Percentiles rank a stretch among this genome's conserved stretches.
Conservation (phyloP, 2,888 invertebrate species). For the Gryllus longicercus region DNA sequence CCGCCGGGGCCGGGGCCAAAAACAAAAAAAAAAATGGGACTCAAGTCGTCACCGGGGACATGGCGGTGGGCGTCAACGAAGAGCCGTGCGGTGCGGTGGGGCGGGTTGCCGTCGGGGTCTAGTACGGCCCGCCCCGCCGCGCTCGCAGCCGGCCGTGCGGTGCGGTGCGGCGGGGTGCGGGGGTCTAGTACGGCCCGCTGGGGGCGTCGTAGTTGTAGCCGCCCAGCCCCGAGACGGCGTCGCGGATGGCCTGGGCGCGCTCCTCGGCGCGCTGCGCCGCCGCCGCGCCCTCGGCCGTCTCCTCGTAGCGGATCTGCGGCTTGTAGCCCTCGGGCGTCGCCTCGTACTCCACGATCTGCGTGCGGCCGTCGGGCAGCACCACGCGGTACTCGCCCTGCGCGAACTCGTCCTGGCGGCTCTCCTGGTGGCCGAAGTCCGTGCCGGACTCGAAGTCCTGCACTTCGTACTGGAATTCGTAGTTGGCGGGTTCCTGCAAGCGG, state of each 20-base stretch:
- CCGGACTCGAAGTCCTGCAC: constrained; percentile 58
- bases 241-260: not conserved
- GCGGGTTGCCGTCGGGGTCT: not conserved
- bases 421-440: constrained; percentile 62
- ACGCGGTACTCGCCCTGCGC: constrained; percentile 64
- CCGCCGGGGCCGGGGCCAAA: no score
- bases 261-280: not conserved
- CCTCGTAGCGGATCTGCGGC: constrained; percentile 56
- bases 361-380: constrained; percentile 60
- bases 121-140: not conserved
- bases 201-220: constrained; percentile 17
- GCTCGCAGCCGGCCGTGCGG: not conserved
- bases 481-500: constrained; percentile 54
- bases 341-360: constrained; percentile 62
- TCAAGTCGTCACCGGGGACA: not conserved
- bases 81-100: not conserved
- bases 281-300: constrained; percentile 20
- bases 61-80: not conserved
- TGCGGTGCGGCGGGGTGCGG: not conserved
- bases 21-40: no score
- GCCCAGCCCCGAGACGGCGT: not conserved
- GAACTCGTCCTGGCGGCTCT: constrained; percentile 61
- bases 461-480: constrained; percentile 63
- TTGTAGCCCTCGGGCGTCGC: constrained; percentile 61
- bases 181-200: not conserved